Evolutionary conservation across 2,797 vertebrate genomes (phyloP).

Genomic region (Neosalanx taihuensis): DNA sequence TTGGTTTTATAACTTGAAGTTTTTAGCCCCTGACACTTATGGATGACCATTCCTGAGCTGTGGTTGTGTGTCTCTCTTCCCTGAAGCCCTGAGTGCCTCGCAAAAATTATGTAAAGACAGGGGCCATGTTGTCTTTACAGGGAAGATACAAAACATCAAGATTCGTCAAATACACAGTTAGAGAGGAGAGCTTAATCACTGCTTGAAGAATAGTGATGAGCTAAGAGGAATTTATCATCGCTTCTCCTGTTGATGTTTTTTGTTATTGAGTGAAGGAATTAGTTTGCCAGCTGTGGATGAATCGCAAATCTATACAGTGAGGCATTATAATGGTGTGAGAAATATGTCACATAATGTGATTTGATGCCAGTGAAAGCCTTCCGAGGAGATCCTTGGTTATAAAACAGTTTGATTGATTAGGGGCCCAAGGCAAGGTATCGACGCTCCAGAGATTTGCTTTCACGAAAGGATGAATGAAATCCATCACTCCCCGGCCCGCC

Average conservation of each 20-base stretch:
- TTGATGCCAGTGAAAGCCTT: conserved; percentile 1
- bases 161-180: no score
- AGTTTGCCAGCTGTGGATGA: neutral
- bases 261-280: neutral
- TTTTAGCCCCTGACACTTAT: neutral
- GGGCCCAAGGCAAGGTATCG: conserved; percentile 55
- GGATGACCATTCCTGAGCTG: no score
- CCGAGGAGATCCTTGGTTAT: conserved; percentile 48
- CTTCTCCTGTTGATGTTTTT: neutral
- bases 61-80: no score
- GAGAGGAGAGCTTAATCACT: neutral
- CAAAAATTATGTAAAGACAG: no score
- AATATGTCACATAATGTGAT: neutral
- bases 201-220: neutral
- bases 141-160: no score
- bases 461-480: conserved; percentile 38
- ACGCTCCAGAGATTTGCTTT: conserved; percentile 52
- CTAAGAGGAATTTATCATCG: neutral
- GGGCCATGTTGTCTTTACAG: no score
- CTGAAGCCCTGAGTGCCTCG: no score
- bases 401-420: conserved; percentile 57
- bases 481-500: conserved; percentile 51
- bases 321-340: neutral
- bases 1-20: neutral
- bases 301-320: neutral